Evolutionary conservation across 2,113 vertebrate genomes (phyloP).

Genomic region (Lucifuga dentata): DNA sequence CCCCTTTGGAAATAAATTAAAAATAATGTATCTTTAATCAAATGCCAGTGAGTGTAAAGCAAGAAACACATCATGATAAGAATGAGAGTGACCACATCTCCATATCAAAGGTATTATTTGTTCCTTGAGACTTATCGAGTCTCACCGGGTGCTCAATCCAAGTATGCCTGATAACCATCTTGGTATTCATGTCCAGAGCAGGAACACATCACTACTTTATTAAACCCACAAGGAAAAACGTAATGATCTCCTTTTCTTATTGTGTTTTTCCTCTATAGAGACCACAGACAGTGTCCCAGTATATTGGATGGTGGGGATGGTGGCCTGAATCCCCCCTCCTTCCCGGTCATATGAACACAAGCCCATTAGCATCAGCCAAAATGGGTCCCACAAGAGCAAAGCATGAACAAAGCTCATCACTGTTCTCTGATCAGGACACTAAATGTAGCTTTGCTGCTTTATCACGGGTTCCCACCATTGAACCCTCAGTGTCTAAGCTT

Average conservation of each 20-base stretch:
- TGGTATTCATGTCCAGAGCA: neutral
- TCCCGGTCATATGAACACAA: constrained; percentile 63
- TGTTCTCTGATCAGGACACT: constrained; percentile 63
- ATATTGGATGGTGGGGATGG: constrained; percentile 49
- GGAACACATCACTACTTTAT: constrained; percentile 24
- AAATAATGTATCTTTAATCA: neutral
- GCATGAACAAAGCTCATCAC: constrained; percentile 66
- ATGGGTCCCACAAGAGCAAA: constrained; percentile 61
- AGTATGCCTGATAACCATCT: neutral
- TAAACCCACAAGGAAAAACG: constrained; percentile 2
- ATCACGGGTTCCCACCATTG: constrained; percentile 60
- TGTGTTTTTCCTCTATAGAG: constrained; percentile 38
- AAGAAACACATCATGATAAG: neutral
- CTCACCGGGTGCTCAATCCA: neutral
- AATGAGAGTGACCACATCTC: neutral
- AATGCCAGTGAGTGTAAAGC: neutral
- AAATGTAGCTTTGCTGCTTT: constrained; percentile 44
- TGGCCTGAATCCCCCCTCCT: constrained; percentile 57
- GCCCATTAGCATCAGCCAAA: constrained; percentile 60
- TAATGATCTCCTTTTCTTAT: constrained; percentile 1
- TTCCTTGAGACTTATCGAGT: neutral
- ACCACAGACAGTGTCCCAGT: constrained; percentile 35
- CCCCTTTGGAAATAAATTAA: too few species aligned
- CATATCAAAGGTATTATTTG: neutral
- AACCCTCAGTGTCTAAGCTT: constrained; percentile 27